A percentile compares a stretch with the other conserved stretches of the same genome.
Evolutionary conservation across 1,140 invertebrate species (phyloP).

Genomic region (Leptinotarsa texana): DNA sequence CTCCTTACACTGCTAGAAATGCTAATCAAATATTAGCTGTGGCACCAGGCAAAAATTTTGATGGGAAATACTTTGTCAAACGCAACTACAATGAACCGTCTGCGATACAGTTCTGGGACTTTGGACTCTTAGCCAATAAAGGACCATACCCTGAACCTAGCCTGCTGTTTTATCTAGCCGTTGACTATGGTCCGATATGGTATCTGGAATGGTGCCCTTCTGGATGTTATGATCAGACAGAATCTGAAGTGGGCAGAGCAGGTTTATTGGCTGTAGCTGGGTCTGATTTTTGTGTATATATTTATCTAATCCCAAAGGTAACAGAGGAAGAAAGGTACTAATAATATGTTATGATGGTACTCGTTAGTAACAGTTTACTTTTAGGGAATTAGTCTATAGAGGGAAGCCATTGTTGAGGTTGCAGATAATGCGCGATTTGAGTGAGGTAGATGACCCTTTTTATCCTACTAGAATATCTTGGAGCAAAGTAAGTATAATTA

Average conservation of each 20-base stretch:
- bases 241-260: conserved; percentile 55
- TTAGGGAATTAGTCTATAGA: conserved; percentile 47
- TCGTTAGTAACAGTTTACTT: conserved; percentile 25
- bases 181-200: conserved; percentile 71
- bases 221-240: conserved; percentile 59
- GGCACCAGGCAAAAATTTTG: conserved; percentile 57
- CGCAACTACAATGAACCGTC: conserved; percentile 55
- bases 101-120: conserved; percentile 66
- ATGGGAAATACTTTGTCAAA: conserved; percentile 54
- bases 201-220: conserved; percentile 77
- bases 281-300: conserved; percentile 64
- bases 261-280: conserved; percentile 72
- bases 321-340: conserved; percentile 35
- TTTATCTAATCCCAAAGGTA: conserved; percentile 62
- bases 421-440: conserved; percentile 26
- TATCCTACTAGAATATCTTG: conserved; percentile 52
- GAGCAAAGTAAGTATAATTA: conserved; percentile 46
- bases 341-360: background rate
- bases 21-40: conserved; percentile 62
- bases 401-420: conserved; percentile 49
- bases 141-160: conserved; percentile 40
- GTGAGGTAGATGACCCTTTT: conserved; percentile 32
- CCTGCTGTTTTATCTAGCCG: conserved; percentile 63
- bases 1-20: conserved; percentile 44
- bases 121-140: conserved; percentile 56